Conservation (phyloP, 2,113 vertebrate genomes). For the Apteryx mantelli region DNA sequence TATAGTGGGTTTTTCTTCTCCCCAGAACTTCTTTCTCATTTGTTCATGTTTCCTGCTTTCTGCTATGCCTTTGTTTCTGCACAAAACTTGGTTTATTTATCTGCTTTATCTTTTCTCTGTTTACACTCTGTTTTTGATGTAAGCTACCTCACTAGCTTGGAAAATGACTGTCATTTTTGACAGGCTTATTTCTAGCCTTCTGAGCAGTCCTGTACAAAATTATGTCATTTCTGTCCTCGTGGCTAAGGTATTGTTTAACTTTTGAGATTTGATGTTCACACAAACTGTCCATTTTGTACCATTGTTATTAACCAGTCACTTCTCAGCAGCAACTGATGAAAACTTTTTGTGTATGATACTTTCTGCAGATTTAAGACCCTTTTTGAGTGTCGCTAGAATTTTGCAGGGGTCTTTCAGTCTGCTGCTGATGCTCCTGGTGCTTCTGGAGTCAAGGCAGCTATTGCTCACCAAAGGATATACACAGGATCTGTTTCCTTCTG, state of each 20-base stretch:
- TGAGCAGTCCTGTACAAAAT: not conserved
- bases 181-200: not conserved
- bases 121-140: not conserved
- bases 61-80: not conserved
- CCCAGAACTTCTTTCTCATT: not conserved
- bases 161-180: not conserved
- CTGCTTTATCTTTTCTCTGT: not conserved
- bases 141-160: not conserved
- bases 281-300: not conserved
- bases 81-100: not conserved
- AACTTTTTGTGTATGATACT: not conserved
- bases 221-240: not conserved
- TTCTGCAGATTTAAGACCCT: not conserved
- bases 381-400: not conserved
- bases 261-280: not conserved
- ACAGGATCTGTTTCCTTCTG: not conserved
- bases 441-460: not conserved
- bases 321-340: not conserved
- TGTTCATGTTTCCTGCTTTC: conserved; percentile 11
- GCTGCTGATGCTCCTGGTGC: not conserved
- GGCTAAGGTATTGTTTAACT: not conserved
- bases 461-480: not conserved
- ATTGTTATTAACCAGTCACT: not conserved
- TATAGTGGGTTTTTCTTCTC: not conserved
- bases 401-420: not conserved